Conservation (phyloP, 1,140 invertebrate genomes). For the Pollicipes pollicipes region DNA sequence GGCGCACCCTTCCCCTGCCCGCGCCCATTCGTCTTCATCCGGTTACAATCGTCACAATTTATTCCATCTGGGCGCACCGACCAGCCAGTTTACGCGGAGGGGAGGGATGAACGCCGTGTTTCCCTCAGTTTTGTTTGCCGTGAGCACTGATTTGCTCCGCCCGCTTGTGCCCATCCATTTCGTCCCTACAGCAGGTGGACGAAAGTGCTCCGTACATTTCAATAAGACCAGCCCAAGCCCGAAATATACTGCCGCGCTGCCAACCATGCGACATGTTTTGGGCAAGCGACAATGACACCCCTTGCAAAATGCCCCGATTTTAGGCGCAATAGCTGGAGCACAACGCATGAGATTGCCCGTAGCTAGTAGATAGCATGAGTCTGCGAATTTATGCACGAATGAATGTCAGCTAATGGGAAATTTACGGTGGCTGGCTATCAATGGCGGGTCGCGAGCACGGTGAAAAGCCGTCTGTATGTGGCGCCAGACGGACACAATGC, state of each 20-base stretch:
- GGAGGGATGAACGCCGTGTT: too few species aligned
- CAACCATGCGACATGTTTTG: not conserved
- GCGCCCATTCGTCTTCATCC: not conserved
- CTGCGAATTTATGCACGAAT: not conserved
- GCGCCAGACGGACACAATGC: not conserved
- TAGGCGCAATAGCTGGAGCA: not conserved
- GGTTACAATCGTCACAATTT: conserved; percentile 2
- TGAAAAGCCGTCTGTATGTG: not conserved
- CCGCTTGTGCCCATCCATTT: not conserved
- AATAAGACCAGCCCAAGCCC: not conserved
- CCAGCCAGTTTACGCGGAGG: not conserved
- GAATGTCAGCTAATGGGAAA: not conserved
- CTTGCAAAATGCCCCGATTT: not conserved
- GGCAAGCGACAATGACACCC: not conserved
- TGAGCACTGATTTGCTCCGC: not conserved
- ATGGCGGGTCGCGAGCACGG: not conserved
- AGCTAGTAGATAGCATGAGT: not conserved
- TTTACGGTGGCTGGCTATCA: not conserved
- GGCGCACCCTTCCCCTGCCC: not conserved
- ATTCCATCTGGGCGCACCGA: not conserved
- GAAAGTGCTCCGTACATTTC: not conserved
- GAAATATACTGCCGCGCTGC: not conserved
- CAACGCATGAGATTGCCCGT: not conserved
- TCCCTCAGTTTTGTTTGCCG: not conserved
- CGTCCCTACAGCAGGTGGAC: not conserved